Base-by-base conservation (phyloP, 2,797 vertebrate species). In the Cyprinella venusta region DNA sequence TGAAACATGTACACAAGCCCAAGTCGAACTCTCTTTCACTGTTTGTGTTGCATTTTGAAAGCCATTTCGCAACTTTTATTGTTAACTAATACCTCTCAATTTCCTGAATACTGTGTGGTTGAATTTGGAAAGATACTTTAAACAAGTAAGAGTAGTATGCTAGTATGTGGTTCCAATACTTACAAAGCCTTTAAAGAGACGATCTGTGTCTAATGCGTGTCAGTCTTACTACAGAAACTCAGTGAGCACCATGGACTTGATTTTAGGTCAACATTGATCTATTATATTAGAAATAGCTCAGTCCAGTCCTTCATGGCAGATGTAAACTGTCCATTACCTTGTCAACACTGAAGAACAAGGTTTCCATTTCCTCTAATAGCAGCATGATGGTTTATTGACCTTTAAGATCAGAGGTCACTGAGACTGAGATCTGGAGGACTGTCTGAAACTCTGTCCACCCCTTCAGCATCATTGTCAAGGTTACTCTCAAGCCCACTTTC, bases 341-440 rank as follows among this genome's bases (percentile, higher is more conserved):
- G 3, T 76, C 36, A 45, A 63, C 18, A 12, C 56, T 59, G 8
- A 77, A 48, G n/a, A 59, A 8, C 5, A 19, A 19, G n/a, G 36
- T 56, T 52, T 80, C 36, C 3, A 21, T 40, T 42, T 59, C n/a
- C n/a, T 40, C 8, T 18, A 33, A 56, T 40, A 30, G 50, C 52
- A 70, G 78, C 19, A 7, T 8, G 3, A 78, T 42, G 70, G 5
- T 86, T 48, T 83, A 77, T 71, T 33, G 9, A 38, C 24, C 70
- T 84, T 65, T 83, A 50, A 85, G 59, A 54, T 94, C 88, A 95
- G 84, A 96, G 93, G 89, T 96, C 94, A 87, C 86, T 90, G 40
- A 96, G 91, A 90, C 94, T 95, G 48, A 95, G 91, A 79, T 95
- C 90, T 89, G 88, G 93, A 89, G 89, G 87, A 90, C 87, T 94